These are phyloP conservation scores for Sericinus montela DNA, from an alignment of 2,888 invertebrate species.

Conservation along the genomic window DNA sequence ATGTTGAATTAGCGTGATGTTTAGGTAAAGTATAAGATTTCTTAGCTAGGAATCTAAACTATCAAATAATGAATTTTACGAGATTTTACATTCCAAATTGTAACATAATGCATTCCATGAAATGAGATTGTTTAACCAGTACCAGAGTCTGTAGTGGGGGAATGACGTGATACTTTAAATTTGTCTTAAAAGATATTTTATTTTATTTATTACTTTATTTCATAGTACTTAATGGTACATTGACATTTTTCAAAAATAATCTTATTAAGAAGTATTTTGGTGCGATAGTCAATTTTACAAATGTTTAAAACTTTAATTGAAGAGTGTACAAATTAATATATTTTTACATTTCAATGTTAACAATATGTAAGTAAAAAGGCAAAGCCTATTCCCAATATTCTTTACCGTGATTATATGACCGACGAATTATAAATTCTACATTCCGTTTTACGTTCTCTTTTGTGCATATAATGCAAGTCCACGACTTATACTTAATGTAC, in stretches of 20 bases:
- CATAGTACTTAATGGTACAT: slow-evolving; percentile 60
- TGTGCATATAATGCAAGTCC: slow-evolving; percentile 76
- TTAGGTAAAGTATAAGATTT: slow-evolving; percentile 24
- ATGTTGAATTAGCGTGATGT: slow-evolving; percentile 38
- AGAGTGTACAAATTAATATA: slow-evolving; percentile 78
- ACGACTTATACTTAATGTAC: slow-evolving; percentile 68
- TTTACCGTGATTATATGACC: slow-evolving; percentile 67
- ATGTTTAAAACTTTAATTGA: slow-evolving; percentile 64
- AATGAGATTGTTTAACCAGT: slow-evolving; percentile 27
- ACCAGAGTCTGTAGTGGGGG: slow-evolving; percentile 59
- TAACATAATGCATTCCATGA: slow-evolving; percentile 34
- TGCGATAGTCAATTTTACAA: slow-evolving; percentile 78
- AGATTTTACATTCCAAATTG: slow-evolving; percentile 33
- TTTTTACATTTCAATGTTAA: slow-evolving; percentile 77
- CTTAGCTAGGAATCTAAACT: slow-evolving; percentile 15
- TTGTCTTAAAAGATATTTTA: slow-evolving; percentile 45
- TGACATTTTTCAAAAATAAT: slow-evolving; percentile 55
- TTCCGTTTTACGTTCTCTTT: slow-evolving; percentile 68
- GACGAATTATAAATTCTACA: slow-evolving; percentile 77
- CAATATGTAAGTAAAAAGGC: slow-evolving; percentile 61
- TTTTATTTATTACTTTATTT: slow-evolving; percentile 59
- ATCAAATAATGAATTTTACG: slow-evolving; percentile 4
- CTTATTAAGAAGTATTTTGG: slow-evolving; percentile 69
- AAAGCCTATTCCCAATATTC: slow-evolving; percentile 73
- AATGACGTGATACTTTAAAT: slow-evolving; percentile 59